Conservation (phyloP, 2,888 invertebrate genomes). For the Rotaria magnacalcarata region DNA sequence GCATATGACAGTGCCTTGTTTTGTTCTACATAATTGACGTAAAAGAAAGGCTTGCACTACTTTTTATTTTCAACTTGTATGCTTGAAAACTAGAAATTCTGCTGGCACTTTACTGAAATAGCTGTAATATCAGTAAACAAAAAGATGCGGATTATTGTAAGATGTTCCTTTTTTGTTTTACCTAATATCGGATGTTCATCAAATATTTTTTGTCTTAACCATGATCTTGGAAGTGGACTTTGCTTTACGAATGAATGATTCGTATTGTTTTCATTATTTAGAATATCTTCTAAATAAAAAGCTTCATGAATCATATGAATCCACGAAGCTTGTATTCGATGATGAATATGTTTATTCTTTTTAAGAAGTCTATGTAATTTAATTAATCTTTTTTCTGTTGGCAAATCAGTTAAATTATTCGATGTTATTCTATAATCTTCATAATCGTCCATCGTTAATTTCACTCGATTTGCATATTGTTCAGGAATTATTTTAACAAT, state of each 20-base stretch:
- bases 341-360: conserved; percentile 77
- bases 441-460: conserved; percentile 53
- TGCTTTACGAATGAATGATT: conserved; percentile 47
- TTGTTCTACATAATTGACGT: too few relatives aligned
- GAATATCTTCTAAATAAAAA: conserved; percentile 76
- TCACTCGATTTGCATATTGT: conserved; percentile 51
- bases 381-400: conserved; percentile 75
- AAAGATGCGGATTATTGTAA: too few relatives aligned
- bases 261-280: conserved; percentile 67
- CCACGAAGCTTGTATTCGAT: conserved; percentile 91
- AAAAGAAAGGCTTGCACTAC: too few relatives aligned
- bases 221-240: conserved; percentile 7
- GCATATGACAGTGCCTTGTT: too few relatives aligned
- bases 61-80: too few relatives aligned
- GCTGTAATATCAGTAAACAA: too few relatives aligned
- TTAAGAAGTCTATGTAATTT: conserved; percentile 80
- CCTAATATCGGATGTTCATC: conserved; percentile 56
- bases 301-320: conserved; percentile 72
- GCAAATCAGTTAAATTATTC: conserved; percentile 51
- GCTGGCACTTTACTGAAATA: too few relatives aligned
- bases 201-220: conserved; percentile 50
- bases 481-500: conserved; percentile 73
- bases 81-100: too few relatives aligned
- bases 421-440: conserved; percentile 51
- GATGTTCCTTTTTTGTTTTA: conserved; percentile 47